A percentile compares a stretch with the other conserved stretches of the same genome.
Conservation (phyloP, 64 coral and sea anemone species). For the Stichodactyla helianthus region DNA sequence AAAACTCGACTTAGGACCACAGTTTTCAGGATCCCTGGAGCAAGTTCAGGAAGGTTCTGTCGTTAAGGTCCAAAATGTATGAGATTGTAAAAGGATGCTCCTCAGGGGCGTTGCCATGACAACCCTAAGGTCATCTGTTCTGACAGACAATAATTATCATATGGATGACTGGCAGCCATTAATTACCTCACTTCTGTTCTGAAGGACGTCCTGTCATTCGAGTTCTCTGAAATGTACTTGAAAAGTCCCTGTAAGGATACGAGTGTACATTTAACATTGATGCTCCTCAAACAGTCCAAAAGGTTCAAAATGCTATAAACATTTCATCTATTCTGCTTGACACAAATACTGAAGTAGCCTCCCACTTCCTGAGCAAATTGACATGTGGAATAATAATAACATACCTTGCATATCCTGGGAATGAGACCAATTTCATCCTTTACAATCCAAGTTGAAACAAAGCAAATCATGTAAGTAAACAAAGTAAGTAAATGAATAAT, state of each 20-base stretch:
- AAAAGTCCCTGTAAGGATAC: conserved; percentile 63
- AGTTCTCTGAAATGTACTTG: conserved; percentile 75
- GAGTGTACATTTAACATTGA: neutral
- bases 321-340: too few relatives aligned
- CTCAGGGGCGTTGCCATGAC: neutral
- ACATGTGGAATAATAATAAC: too few relatives aligned
- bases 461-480: neutral
- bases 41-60: neutral
- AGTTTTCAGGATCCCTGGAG: neutral
- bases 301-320: too few relatives aligned
- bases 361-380: too few relatives aligned
- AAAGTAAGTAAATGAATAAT: neutral
- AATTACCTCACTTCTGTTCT: conserved; percentile 95
- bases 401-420: conserved; percentile 98
- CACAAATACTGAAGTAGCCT: too few relatives aligned
- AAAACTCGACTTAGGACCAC: neutral
- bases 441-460: neutral
- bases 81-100: too few relatives aligned
- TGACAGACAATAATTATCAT: conserved; percentile 8
- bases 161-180: neutral
- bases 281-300: neutral
- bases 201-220: conserved; percentile 71
- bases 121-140: neutral
- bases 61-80: too few relatives aligned
- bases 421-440: conserved; percentile 95